Evolutionary conservation across 2,888 invertebrate genomes (phyloP).

Genomic region (Kuschelorhynchus macadamiae): DNA sequence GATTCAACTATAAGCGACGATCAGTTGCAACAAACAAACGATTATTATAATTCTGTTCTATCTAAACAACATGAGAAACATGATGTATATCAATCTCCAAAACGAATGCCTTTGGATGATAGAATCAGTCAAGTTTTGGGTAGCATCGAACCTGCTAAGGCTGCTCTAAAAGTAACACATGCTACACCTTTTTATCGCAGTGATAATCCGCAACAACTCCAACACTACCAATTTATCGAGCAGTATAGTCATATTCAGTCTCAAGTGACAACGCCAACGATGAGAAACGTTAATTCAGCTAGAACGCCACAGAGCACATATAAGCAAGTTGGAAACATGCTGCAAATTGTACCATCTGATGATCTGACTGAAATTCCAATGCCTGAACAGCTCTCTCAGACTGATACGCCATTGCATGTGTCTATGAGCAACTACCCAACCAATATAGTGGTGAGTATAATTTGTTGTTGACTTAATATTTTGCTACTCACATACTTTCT

Average conservation of each 20-base stretch:
- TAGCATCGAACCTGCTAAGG: conserved; percentile 65
- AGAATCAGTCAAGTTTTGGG: conserved; percentile 75
- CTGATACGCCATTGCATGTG: neutral
- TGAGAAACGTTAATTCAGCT: conserved; percentile 14
- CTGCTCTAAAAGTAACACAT: conserved; percentile 45
- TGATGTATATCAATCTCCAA: conserved; percentile 67
- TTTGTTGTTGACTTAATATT: neutral
- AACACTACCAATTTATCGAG: conserved; percentile 16
- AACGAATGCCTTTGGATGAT: conserved; percentile 74
- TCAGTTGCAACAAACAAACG: conserved; percentile 60
- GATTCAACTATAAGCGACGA: conserved; percentile 73
- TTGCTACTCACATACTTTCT: neutral
- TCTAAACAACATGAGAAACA: conserved; percentile 1
- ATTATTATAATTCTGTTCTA: conserved; percentile 51
- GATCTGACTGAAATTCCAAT: conserved; percentile 32
- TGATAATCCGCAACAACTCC: conserved; percentile 5
- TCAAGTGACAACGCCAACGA: conserved; percentile 11
- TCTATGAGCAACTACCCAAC: neutral
- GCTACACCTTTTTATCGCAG: conserved; percentile 9
- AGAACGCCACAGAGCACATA: conserved; percentile 48
- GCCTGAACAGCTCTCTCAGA: conserved; percentile 14
- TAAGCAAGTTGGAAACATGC: conserved; percentile 74
- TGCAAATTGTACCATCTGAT: conserved; percentile 72
- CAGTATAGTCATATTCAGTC: conserved; percentile 29
- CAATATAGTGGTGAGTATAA: conserved; percentile 5